These are phyloP conservation scores for Dunckerocampus dactyliophorus DNA, from an alignment of 2,113 vertebrate species.

Conservation along the genomic window DNA sequence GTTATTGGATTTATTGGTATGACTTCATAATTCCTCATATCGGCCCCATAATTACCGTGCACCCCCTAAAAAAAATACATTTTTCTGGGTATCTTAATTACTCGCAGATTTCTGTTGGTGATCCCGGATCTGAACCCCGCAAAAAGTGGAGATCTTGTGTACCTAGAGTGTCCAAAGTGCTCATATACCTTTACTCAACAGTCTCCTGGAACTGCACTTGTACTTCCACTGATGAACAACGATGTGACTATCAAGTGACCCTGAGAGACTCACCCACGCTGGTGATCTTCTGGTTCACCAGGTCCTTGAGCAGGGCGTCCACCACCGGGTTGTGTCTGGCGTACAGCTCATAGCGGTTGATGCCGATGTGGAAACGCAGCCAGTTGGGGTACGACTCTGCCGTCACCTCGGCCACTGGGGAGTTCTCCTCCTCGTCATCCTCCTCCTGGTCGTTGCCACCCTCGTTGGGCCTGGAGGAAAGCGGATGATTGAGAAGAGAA, in stretches of 20 bases:
- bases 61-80: no score
- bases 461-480: slow-evolving; percentile 61
- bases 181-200: not conserved
- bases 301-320: slow-evolving; percentile 83
- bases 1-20: no score
- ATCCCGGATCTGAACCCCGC: no score
- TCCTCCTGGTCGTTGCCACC: slow-evolving; percentile 80
- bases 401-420: slow-evolving; percentile 78
- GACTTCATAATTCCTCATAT: no score
- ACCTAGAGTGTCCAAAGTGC: not conserved
- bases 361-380: slow-evolving; percentile 95
- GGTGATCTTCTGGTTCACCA: slow-evolving; percentile 85
- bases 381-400: slow-evolving; percentile 93
- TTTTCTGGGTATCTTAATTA: no score
- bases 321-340: slow-evolving; percentile 82
- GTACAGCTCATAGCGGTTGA: slow-evolving; percentile 93
- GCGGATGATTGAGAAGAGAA: not conserved
- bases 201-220: not conserved
- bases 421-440: slow-evolving; percentile 79
- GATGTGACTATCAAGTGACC: not conserved
- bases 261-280: slow-evolving; percentile 85
- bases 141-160: no score
- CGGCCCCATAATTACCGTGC: no score
- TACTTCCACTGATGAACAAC: no score
- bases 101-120: no score